Conservation (phyloP, 2,797 vertebrate species). For the Arremon brunneinucha region DNA sequence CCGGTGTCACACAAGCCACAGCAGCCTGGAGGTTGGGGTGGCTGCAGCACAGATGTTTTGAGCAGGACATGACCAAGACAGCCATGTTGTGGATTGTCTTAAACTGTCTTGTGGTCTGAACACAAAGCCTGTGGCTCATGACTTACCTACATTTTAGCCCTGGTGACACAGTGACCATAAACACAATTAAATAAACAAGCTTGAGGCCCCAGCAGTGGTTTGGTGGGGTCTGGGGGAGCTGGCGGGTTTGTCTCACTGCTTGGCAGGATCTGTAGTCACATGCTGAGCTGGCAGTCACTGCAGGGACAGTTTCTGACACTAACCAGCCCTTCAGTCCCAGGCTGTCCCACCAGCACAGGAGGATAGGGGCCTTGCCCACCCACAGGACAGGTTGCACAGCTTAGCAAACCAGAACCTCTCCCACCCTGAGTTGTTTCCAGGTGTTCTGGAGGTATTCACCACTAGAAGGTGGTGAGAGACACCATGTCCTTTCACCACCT, state of each 20-base stretch:
- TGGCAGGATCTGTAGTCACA: background rate
- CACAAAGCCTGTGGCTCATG: background rate
- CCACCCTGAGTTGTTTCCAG: background rate
- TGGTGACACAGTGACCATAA: background rate
- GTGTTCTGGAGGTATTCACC: background rate
- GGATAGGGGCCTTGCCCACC: background rate
- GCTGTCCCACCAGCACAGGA: background rate
- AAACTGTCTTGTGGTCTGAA: background rate
- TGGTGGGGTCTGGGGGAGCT: background rate
- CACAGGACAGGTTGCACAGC: background rate
- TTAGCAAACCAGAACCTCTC: background rate
- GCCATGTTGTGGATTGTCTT: background rate
- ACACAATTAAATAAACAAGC: background rate
- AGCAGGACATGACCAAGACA: background rate
- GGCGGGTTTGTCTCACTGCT: background rate
- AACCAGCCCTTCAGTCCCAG: background rate
- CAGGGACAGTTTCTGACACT: background rate
- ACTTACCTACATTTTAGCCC: background rate
- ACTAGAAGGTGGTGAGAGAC: background rate
- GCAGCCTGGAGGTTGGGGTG: background rate
- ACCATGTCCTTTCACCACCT: background rate
- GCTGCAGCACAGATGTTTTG: background rate
- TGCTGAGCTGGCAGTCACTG: background rate
- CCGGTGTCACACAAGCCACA: background rate
- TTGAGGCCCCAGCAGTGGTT: background rate